These are phyloP conservation scores for Carapus acus DNA, from an alignment of 2,797 vertebrate species.

Conservation along the genomic window DNA sequence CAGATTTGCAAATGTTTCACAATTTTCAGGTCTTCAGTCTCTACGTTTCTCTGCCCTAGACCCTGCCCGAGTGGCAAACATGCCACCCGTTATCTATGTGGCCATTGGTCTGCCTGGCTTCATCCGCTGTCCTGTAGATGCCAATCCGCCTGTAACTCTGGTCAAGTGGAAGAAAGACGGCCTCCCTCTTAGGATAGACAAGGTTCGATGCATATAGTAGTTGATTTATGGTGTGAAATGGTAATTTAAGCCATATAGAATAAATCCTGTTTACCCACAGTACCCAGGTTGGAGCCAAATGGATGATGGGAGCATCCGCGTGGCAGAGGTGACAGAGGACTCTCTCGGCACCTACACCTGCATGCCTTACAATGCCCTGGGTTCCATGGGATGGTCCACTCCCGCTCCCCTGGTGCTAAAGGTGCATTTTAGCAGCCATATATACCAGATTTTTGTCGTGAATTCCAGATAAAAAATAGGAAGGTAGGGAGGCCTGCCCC, in stretches of 20 bases:
- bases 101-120: constrained; percentile 93
- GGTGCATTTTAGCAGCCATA: constrained; percentile 61
- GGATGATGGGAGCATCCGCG: constrained; percentile 94
- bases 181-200: constrained; percentile 83
- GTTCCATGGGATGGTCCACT: constrained; percentile 97
- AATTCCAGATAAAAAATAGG: not conserved
- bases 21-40: not conserved
- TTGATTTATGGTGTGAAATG: too few species aligned
- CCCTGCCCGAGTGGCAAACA: constrained; percentile 95
- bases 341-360: constrained; percentile 99
- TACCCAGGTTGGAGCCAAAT: constrained; percentile 93
- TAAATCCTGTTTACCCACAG: constrained; percentile 64
- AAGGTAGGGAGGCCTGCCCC: not conserved
- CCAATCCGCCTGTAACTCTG: constrained; percentile 87
- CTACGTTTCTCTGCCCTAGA: constrained; percentile 62
- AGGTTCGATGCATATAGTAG: too few species aligned
- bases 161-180: constrained; percentile 99
- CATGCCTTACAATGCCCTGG: constrained; percentile 98
- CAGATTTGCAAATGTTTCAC: constrained; percentile 5
- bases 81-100: constrained; percentile 93
- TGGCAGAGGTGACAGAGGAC: constrained; percentile 97
- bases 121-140: constrained; percentile 96
- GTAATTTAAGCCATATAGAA: too few species aligned
- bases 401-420: constrained; percentile 98
- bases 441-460: not conserved